Base-by-base conservation (phyloP, 2,797 vertebrate species). In the Mus minutoides region DNA sequence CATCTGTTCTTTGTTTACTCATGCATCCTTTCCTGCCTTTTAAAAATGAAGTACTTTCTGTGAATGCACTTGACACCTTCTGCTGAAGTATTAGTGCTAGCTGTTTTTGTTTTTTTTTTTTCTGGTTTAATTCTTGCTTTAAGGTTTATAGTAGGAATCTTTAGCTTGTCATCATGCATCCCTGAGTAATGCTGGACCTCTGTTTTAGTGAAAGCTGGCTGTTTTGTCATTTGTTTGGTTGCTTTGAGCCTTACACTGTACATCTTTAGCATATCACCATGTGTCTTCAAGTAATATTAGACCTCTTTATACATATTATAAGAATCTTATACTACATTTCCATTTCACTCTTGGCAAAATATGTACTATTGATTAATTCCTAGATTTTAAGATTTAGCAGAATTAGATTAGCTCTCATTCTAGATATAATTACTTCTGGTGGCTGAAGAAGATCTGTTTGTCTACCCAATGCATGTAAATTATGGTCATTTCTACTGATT, bases 1-100 rank as follows among this genome's bases (percentile, higher is more conserved):
- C 14, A 52, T 93, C n/a, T 86, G 52, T 79, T 96, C 62, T 91
- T 64, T 92, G 71, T 87, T 90, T 96, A n/a, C 71, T 94, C 93
- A 4, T 89, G 62, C 19, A 34, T 91, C 88, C 56, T 90, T 91
- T 88, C 67, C 40, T 88, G 26, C 52, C 29, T 67, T 96, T 89
- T 94, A 85, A 78, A 91, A 76, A 89, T 87, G 73, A 24, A 69
- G 26, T 78, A 21, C 76, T 49, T 67, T 75, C 46, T 86, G 21
- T 52, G 21, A 73, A 49, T 83, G 26, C 26, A 86, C 82, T 95
- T 40, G 92, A 37, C 58, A 64, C 69, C 92, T 76, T 73, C 29
- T 75, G 22, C 34, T 94, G 49, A 62, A 34, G 71, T 85, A 88
- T 84, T 94, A 91, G 43, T 34, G 78, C 1, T 83, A 95, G 77